A percentile compares a stretch with the other conserved stretches of the same genome.
These are phyloP conservation scores for Teleiodes luculella DNA, from an alignment of 2,888 invertebrate genomes.

Conservation along the genomic window DNA sequence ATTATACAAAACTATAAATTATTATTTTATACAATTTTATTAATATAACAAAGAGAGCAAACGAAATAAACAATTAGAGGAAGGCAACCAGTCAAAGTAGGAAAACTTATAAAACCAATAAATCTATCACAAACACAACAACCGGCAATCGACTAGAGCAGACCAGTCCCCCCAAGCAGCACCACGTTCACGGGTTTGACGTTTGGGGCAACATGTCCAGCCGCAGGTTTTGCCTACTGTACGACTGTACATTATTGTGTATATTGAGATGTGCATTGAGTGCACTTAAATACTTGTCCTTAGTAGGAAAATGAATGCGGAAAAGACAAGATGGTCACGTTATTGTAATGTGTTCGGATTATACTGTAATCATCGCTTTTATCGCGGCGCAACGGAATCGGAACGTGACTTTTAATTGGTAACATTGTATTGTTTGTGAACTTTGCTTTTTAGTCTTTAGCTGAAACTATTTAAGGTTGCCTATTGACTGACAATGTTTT, in stretches of 20 bases:
- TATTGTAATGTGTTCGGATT: neutral
- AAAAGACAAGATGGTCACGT: slow-evolving; percentile 1
- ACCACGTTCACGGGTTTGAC: too few relatives aligned
- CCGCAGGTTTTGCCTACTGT: neutral
- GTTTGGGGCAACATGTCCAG: too few relatives aligned
- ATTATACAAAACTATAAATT: too few relatives aligned
- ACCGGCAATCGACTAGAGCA: too few relatives aligned
- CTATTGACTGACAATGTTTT: neutral
- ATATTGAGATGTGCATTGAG: neutral
- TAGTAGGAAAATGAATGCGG: slow-evolving; percentile 17
- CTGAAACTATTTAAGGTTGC: neutral
- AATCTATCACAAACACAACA: too few relatives aligned
- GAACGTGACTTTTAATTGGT: neutral
- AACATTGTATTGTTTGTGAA: neutral
- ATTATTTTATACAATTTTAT: too few relatives aligned
- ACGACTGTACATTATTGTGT: neutral
- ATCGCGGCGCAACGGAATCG: neutral
- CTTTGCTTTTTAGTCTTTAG: neutral
- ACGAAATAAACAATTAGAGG: too few relatives aligned
- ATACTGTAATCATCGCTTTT: neutral
- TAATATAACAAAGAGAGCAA: too few relatives aligned
- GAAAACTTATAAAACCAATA: too few relatives aligned
- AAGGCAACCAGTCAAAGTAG: too few relatives aligned
- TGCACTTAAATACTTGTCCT: neutral
- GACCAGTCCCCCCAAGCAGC: too few relatives aligned